Percentiles rank a stretch among this genome's conserved stretches.
These are phyloP conservation scores for Acropternis orthonyx DNA, from an alignment of 2,797 vertebrate species.

Conservation along the genomic window DNA sequence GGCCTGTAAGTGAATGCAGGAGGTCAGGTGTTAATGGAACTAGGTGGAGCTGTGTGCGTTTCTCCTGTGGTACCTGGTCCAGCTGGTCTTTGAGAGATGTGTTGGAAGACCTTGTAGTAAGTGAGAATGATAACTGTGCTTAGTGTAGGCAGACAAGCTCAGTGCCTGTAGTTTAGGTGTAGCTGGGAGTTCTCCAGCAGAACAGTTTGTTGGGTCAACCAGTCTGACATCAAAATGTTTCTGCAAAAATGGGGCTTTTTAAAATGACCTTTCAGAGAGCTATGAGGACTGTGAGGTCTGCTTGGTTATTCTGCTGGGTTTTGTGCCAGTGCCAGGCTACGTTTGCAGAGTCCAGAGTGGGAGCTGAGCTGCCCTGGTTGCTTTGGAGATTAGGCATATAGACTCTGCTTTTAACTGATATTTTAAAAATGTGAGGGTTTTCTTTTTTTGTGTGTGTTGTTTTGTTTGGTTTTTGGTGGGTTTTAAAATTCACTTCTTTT, in stretches of 20 bases:
- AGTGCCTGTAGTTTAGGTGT: not conserved
- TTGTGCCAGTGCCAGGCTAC: not conserved
- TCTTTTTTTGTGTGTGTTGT: not conserved
- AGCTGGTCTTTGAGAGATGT: not conserved
- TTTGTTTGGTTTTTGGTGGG: not conserved
- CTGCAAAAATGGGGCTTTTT: not conserved
- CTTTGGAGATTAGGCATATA: not conserved
- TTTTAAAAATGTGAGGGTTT: not conserved
- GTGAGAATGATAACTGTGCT: not conserved
- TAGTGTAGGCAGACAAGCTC: not conserved
- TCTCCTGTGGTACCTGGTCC: not conserved
- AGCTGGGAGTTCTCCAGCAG: not conserved
- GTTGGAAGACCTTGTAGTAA: not conserved
- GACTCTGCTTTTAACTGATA: not conserved
- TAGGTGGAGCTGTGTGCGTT: accelerated
- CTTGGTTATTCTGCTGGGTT: not conserved
- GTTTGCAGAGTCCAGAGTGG: accelerated
- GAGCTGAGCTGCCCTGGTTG: not conserved
- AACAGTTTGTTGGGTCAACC: not conserved
- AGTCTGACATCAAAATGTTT: not conserved
- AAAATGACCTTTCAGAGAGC: not conserved
- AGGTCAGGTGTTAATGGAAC: not conserved
- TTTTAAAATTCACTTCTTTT: not conserved
- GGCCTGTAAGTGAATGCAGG: not conserved
- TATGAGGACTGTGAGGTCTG: not conserved